phyloP scores from a whole-genome alignment of 1,140 invertebrate species.

The Zaprionus tsacasi region DNA sequence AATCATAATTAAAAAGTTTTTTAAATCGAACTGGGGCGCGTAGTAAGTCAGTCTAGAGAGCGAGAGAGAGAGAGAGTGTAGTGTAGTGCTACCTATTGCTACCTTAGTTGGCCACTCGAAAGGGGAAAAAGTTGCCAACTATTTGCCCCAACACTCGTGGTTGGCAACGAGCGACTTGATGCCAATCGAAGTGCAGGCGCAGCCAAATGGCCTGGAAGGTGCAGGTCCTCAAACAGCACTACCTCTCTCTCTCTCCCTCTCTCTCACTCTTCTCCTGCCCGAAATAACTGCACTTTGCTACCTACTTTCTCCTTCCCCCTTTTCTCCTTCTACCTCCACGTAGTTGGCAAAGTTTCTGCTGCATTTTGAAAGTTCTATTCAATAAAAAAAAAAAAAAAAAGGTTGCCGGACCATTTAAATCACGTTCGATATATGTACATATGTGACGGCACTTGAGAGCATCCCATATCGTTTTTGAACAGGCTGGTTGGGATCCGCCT shows the following conservation, averaged over 20 bases:
- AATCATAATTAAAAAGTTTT: constrained; percentile 53
- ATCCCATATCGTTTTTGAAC: constrained; percentile 2
- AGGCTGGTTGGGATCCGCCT: not conserved
- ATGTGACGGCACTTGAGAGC: not conserved
- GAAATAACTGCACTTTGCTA: not conserved
- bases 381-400: too few relatives aligned
- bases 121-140: constrained; percentile 26
- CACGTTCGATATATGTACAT: not conserved
- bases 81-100: not conserved
- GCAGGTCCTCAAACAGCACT: not conserved
- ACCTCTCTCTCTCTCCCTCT: not conserved
- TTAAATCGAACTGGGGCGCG: constrained; percentile 38
- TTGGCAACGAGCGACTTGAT: constrained; percentile 15
- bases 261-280: not conserved
- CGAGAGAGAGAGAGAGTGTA: too few relatives aligned
- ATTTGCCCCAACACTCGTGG: constrained; percentile 9
- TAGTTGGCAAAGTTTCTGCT: constrained; percentile 2
- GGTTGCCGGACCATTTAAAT: not conserved
- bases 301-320: not conserved
- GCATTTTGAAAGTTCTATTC: not conserved
- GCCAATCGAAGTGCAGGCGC: constrained; percentile 17
- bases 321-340: not conserved
- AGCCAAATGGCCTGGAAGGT: constrained; percentile 18
- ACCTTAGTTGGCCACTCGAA: constrained; percentile 2
- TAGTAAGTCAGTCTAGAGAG: constrained; percentile 20